Percentiles rank a stretch among this genome's conserved stretches.
phyloP scores from a whole-genome alignment of 2,888 invertebrate species.

The Leptinotarsa peninsularis region DNA sequence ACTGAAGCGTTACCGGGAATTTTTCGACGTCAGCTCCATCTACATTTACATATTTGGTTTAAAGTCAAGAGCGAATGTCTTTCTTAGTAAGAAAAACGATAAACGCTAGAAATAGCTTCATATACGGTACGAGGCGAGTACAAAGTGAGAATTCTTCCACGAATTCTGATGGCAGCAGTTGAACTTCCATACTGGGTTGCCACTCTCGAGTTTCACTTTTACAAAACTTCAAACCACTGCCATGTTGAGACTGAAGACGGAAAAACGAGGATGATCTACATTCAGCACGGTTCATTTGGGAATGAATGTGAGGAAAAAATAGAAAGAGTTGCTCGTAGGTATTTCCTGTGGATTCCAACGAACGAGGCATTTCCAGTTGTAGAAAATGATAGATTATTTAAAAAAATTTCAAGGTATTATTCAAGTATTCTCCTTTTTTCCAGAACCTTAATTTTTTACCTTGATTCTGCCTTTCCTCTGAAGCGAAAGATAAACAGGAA shows the following conservation, averaged over 20 bases:
- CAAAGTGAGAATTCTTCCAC: slow-evolving; percentile 49
- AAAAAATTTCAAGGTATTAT: no score
- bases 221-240: slow-evolving; percentile 37
- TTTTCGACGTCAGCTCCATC: slow-evolving; percentile 19
- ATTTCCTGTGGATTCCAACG: neutral
- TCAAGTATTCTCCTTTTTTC: no score
- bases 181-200: slow-evolving; percentile 48
- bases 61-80: slow-evolving; percentile 43
- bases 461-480: no score
- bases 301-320: slow-evolving; percentile 26
- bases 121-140: slow-evolving; percentile 37
- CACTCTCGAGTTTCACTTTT: slow-evolving; percentile 50
- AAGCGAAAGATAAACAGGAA: no score
- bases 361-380: no score
- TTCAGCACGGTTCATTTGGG: slow-evolving; percentile 33
- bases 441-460: no score
- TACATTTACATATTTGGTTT: slow-evolving; percentile 39
- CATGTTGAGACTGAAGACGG: slow-evolving; percentile 26
- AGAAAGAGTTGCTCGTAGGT: neutral
- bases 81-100: slow-evolving; percentile 38
- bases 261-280: slow-evolving; percentile 43
- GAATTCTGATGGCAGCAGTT: slow-evolving; percentile 42
- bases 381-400: no score
- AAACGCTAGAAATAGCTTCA: slow-evolving; percentile 44
- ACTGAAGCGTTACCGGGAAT: slow-evolving; percentile 11